Conservation (phyloP, 2,113 vertebrate genomes). For the Poeciliopsis retropinna region DNA sequence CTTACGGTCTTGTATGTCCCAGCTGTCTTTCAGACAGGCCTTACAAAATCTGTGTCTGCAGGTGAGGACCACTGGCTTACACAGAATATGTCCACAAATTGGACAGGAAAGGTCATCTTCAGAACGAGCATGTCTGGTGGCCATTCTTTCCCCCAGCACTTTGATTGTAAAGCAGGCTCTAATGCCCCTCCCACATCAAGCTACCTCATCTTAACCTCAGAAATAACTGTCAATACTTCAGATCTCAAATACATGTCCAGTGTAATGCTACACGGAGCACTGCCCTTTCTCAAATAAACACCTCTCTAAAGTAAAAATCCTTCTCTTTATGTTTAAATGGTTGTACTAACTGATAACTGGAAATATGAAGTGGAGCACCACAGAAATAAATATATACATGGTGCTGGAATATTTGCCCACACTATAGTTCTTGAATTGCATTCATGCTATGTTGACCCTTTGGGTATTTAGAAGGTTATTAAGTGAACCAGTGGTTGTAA, state of each 20-base stretch:
- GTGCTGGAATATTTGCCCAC: slow-evolving; percentile 15
- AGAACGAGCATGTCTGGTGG: slow-evolving; percentile 44
- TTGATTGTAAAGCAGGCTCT: slow-evolving; percentile 32
- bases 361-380: slow-evolving; percentile 13
- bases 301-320: slow-evolving; percentile 5
- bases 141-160: slow-evolving; percentile 63
- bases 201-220: slow-evolving; percentile 49
- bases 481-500: slow-evolving; percentile 49
- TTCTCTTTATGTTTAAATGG: slow-evolving; percentile 10
- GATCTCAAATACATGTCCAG: slow-evolving; percentile 46
- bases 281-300: slow-evolving; percentile 66
- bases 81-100: slow-evolving; percentile 72
- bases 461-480: slow-evolving; percentile 45
- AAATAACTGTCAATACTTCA: slow-evolving; percentile 66
- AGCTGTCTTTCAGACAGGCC: slow-evolving; percentile 69
- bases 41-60: slow-evolving; percentile 78
- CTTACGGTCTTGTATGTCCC: slow-evolving; percentile 49
- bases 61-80: slow-evolving; percentile 72
- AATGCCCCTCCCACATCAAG: slow-evolving; percentile 61
- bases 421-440: slow-evolving; percentile 4
- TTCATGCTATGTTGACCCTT: slow-evolving; percentile 5
- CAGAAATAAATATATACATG: neutral
- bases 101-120: slow-evolving; percentile 78
- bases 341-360: slow-evolving; percentile 15
- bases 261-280: slow-evolving; percentile 28